Evolutionary conservation across 2,797 vertebrate species (phyloP).

Genomic region (Nasua narica): DNA sequence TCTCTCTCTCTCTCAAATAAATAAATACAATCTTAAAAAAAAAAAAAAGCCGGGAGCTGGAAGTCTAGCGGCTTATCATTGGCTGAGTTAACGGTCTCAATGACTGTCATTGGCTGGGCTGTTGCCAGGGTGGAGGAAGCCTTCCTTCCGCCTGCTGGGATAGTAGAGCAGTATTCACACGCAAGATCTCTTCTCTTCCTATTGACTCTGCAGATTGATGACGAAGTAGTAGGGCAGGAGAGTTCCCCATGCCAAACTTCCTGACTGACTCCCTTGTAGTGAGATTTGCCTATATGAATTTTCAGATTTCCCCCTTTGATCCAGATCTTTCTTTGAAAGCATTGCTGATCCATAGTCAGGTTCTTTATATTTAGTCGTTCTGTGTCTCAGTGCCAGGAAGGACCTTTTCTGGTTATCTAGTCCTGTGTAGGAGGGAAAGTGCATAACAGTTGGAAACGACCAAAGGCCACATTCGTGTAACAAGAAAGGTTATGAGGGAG

Average conservation of each 20-base stretch:
- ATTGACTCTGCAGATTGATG: neutral
- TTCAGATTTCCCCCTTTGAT: neutral
- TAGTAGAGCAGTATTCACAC: too few species aligned
- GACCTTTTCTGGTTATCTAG: neutral
- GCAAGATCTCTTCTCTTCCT: neutral
- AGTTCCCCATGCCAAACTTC: neutral
- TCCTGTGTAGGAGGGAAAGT: neutral
- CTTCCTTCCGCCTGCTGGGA: neutral
- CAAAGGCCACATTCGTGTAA: neutral
- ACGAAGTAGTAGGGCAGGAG: neutral
- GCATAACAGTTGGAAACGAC: neutral
- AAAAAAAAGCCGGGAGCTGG: neutral
- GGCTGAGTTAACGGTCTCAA: neutral
- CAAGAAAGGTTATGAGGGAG: neutral
- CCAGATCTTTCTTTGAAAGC: neutral
- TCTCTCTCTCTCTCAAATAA: too few species aligned
- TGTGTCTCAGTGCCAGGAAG: neutral
- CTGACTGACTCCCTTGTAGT: neutral
- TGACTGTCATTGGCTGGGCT: neutral
- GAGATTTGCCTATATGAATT: neutral
- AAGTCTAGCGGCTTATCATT: neutral
- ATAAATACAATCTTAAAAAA: too few species aligned
- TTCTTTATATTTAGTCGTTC: neutral
- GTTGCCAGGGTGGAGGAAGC: neutral
- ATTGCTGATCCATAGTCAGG: neutral